Conservation (phyloP, 2,888 invertebrate species). For the Carpatolechia fugitivella region DNA sequence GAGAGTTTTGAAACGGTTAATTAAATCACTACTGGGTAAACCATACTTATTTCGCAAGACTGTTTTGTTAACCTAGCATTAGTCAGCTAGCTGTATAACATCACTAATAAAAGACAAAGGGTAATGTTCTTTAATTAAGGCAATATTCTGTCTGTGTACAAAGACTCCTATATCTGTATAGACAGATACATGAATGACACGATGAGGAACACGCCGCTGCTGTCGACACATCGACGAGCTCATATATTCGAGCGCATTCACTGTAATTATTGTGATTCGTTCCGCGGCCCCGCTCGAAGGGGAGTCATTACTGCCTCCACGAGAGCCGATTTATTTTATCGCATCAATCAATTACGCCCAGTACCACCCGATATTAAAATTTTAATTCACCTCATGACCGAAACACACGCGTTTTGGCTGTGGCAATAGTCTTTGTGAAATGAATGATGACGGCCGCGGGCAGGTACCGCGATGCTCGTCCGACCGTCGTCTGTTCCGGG, state of each 20-base stretch:
- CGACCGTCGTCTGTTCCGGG: constrained; percentile 38
- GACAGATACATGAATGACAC: neutral
- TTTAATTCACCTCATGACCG: constrained; percentile 51
- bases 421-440: constrained; percentile 52
- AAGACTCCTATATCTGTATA: neutral
- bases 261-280: constrained; percentile 56
- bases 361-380: constrained; percentile 57
- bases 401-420: constrained; percentile 43
- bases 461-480: constrained; percentile 54
- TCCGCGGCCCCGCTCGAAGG: constrained; percentile 39
- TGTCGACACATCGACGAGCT: constrained; percentile 25
- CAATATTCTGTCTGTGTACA: neutral
- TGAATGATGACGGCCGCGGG: constrained; percentile 51
- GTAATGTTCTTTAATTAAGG: no score
- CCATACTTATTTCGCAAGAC: no score
- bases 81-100: no score
- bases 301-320: constrained; percentile 35
- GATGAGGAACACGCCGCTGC: constrained; percentile 18
- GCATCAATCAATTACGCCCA: constrained; percentile 65
- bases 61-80: no score
- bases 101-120: no score
- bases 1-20: no score
- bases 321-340: constrained; percentile 60
- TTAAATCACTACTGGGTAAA: no score
- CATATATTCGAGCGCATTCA: constrained; percentile 37